These are phyloP conservation scores for Tachuris rubrigastra DNA, from an alignment of 2,113 vertebrate species.

Conservation along the genomic window DNA sequence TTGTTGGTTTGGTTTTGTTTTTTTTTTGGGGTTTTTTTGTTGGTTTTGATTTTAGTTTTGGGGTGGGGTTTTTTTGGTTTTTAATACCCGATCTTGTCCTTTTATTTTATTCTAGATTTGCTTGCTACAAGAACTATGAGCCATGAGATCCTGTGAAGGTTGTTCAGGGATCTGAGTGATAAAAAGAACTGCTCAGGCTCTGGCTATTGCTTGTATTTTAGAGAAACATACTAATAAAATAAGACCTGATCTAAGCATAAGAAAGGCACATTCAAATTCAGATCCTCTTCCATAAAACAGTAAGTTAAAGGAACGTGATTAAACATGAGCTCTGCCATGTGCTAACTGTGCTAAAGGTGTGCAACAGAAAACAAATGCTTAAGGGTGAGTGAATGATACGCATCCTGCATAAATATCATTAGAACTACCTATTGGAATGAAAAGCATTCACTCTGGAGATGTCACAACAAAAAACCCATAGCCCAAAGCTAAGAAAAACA, in stretches of 20 bases:
- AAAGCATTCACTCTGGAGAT: neutral
- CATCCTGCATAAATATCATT: neutral
- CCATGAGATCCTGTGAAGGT: neutral
- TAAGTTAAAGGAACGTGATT: neutral
- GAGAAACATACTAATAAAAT: neutral
- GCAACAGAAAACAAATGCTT: neutral
- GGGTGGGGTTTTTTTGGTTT: neutral
- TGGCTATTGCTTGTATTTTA: neutral
- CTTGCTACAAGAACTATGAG: neutral
- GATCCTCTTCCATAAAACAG: neutral
- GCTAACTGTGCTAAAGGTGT: neutral
- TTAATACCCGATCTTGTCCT: neutral
- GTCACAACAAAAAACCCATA: constrained; percentile 15
- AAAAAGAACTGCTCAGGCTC: neutral
- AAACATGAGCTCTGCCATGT: neutral
- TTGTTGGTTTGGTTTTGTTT: neutral
- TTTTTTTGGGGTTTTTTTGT: neutral
- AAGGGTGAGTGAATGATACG: neutral
- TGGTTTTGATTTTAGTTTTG: neutral
- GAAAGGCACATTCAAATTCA: neutral
- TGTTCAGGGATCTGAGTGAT: neutral
- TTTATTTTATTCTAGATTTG: neutral
- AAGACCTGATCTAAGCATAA: neutral
- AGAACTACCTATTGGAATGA: constrained; percentile 9
- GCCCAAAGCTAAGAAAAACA: constrained; percentile 29